A percentile compares a stretch with the other conserved stretches of the same genome.
Evolutionary conservation across 23 tunicate species (phyloP).

Genomic region (Clavelina lepadiformis): DNA sequence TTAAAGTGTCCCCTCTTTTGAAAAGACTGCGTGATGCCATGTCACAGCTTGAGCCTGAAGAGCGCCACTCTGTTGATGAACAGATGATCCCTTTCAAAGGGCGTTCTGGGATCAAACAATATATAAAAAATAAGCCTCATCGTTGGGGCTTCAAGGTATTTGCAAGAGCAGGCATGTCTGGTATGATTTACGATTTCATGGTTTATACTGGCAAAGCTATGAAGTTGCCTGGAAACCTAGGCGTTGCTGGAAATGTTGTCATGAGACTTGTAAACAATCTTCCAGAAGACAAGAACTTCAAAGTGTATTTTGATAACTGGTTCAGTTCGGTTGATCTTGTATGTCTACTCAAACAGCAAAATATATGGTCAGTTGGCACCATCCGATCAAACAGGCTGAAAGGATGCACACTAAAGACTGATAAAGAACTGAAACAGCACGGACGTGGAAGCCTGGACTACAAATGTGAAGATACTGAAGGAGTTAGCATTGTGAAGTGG

Average conservation of each 20-base stretch:
- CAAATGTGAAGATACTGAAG: constrained; percentile 1
- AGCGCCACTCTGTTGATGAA: constrained; percentile 12
- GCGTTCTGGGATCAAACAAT: constrained; percentile 12
- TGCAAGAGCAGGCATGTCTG: constrained; percentile 14
- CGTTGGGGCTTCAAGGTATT: constrained; percentile 18
- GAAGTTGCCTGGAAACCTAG: constrained; percentile 19
- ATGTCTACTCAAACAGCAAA: too few relatives aligned
- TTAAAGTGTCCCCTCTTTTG: constrained; percentile 13
- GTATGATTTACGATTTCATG: constrained; percentile 8
- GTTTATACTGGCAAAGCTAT: constrained; percentile 17
- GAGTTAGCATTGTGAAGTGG: constrained; percentile 11
- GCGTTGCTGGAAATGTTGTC: constrained; percentile 14
- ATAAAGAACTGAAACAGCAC: constrained; percentile 3
- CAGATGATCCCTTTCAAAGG: constrained; percentile 19
- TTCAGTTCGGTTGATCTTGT: too few relatives aligned
- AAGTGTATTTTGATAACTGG: constrained; percentile 15
- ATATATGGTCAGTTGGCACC: too few relatives aligned
- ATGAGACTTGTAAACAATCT: constrained; percentile 15
- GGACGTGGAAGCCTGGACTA: constrained; percentile 1
- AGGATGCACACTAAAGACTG: too few relatives aligned
- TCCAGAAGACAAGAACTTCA: constrained; percentile 11
- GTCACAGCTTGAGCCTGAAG: constrained; percentile 9
- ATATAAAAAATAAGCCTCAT: constrained; percentile 18
- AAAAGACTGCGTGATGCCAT: constrained; percentile 16
- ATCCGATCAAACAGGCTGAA: too few relatives aligned